Conservation (phyloP, 2,113 vertebrate genomes). For the Hoplias malabaricus region DNA sequence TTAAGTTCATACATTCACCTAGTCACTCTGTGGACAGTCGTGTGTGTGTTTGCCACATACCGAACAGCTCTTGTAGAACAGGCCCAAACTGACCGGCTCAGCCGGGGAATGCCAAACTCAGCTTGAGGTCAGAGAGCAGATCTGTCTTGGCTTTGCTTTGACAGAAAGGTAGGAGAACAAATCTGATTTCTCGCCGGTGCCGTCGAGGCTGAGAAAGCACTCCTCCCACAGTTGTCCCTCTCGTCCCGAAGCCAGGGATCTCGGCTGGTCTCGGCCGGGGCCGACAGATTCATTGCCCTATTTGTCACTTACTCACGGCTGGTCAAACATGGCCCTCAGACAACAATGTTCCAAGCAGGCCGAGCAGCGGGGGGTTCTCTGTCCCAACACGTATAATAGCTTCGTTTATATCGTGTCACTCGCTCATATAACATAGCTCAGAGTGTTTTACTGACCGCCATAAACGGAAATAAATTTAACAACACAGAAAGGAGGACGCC, state of each 20-base stretch:
- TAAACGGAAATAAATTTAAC: not conserved
- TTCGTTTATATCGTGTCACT: not conserved
- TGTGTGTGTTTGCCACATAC: too few relatives aligned
- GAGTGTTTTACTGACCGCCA: not conserved
- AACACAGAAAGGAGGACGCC: not conserved
- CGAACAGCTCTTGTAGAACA: not conserved
- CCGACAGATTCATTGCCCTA: slow-evolving; percentile 2
- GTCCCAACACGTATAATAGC: not conserved
- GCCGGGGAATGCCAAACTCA: not conserved
- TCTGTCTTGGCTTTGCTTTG: not conserved
- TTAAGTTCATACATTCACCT: too few relatives aligned
- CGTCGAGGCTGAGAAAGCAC: not conserved
- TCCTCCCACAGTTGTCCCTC: not conserved
- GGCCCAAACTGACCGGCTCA: not conserved
- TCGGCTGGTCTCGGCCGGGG: not conserved
- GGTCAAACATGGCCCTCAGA: slow-evolving; percentile 1
- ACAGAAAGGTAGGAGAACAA: not conserved
- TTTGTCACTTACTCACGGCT: slow-evolving; percentile 35
- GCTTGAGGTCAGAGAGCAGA: not conserved
- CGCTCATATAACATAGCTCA: not conserved
- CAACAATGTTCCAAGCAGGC: not conserved
- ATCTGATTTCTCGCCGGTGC: not conserved
- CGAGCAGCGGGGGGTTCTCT: not conserved
- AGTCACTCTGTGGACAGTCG: too few relatives aligned
- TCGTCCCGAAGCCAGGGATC: not conserved